Evolutionary conservation across 2,888 invertebrate genomes (phyloP), one percentile per base, ranked within the genome.

Genomic region (Ptychoptera contaminata): DNA sequence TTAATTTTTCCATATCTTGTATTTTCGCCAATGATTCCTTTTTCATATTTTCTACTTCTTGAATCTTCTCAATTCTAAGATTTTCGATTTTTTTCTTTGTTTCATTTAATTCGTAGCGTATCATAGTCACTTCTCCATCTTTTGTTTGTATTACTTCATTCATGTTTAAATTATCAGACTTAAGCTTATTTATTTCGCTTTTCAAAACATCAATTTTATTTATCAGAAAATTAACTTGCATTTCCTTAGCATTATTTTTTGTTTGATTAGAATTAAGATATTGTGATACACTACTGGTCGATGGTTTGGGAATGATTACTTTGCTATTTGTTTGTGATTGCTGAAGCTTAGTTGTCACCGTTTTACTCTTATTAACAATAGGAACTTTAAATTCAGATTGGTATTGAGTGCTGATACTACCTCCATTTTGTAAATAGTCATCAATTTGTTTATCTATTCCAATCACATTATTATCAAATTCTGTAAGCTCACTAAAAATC

Each of bases 101-200:
- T 16, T 47, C 46, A n/a, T 42, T 42, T 11, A 51, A 30, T 40
- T 51, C 47, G 15, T 47, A 37, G 8, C 51, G 46, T 8, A 51
- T 37, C 36, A 49, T 46, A 2, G 50, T 42, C 8, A 49, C 49
- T 23, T 52, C 52, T 5, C 52, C 52, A 11, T 52, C 50, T 43
- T 50, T 52, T 2, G 49, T 49, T 43, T 49, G 50, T 31, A 49
- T 47, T 44, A 48, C 48, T 31, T 52, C 49, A 38, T 42, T 45
- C 10, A 49, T 37, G 9, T 48, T 45, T 5, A 37, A 30, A 15
- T 41, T 31, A 30, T 48, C 47, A 15, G 45, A 43, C 34, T 47
- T 29, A 1, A 52, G 37, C 29, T 48, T 46, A 16, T 50, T 46
- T 37, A 47, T 49, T 40, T 50, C 46, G 35, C 47, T 46, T 37